phyloP scores from a whole-genome alignment of 1,140 invertebrate genomes.

The Cyclina sinensis region DNA sequence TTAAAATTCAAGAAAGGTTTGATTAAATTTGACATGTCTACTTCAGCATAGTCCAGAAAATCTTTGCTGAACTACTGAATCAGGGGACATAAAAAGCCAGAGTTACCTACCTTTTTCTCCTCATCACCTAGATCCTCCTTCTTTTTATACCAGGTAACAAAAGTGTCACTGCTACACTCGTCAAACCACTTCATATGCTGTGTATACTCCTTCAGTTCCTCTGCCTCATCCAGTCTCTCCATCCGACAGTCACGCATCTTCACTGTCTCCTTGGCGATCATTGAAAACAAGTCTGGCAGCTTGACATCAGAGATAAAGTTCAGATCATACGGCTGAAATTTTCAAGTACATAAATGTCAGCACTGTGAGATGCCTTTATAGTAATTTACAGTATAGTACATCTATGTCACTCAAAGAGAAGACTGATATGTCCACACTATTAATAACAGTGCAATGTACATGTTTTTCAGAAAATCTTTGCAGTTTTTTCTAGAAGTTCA shows the following conservation, averaged over 20 bases:
- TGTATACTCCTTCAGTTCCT: slow-evolving; percentile 83
- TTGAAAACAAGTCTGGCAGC: slow-evolving; percentile 81
- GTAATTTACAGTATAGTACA: no score
- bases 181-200: slow-evolving; percentile 84
- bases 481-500: no score
- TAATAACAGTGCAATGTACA: no score
- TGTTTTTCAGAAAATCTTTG: no score
- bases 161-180: slow-evolving; percentile 75
- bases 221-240: slow-evolving; percentile 77
- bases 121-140: slow-evolving; percentile 76
- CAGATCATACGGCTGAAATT: slow-evolving; percentile 83
- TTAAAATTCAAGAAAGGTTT: no score
- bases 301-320: slow-evolving; percentile 82
- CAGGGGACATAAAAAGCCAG: no score
- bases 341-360: neutral
- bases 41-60: no score
- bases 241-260: slow-evolving; percentile 81
- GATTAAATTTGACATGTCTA: no score
- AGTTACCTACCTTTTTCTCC: slow-evolving; percentile 77
- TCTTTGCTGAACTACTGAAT: no score
- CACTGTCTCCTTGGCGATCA: slow-evolving; percentile 84
- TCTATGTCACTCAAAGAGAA: no score
- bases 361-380: no score
- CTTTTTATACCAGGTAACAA: slow-evolving; percentile 79
- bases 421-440: no score